Conservation (phyloP, 1,140 invertebrate genomes). For the Drosophila navojoa region DNA sequence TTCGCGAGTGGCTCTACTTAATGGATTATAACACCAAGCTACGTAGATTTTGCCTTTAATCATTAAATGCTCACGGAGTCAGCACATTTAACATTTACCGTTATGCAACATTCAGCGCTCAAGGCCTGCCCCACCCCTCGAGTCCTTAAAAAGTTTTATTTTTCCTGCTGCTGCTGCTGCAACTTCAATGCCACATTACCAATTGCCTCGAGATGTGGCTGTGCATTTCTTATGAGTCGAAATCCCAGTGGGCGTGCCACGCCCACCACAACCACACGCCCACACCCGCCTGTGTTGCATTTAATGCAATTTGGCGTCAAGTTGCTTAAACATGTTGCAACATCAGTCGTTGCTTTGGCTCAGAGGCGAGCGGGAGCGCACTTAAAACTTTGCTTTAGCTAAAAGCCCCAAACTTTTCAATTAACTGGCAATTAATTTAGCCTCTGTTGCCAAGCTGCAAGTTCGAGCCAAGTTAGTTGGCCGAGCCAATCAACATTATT, state of each 20-base stretch:
- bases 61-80: conserved; percentile 47
- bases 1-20: not conserved
- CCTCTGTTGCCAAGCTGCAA: conserved; percentile 1
- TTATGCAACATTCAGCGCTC: conserved; percentile 42
- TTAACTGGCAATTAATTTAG: conserved; percentile 77
- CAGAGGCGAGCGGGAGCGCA: conserved; percentile 19
- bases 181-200: conserved; percentile 71
- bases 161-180: conserved; percentile 1
- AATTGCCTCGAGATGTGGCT: conserved; percentile 58
- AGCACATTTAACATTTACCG: conserved; percentile 14
- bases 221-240: conserved; percentile 39
- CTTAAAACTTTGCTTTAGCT: conserved; percentile 45
- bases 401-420: conserved; percentile 62
- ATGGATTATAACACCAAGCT: conserved; percentile 51
- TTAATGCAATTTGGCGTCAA: conserved; percentile 16
- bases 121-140: conserved; percentile 27
- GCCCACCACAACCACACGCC: too few species aligned
- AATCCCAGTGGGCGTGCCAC: not conserved
- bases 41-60: conserved; percentile 71
- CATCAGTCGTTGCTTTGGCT: conserved; percentile 11
- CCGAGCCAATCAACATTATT: conserved; percentile 33
- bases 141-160: conserved; percentile 57
- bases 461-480: not conserved
- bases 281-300: not conserved
- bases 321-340: conserved; percentile 22